Conservation (phyloP, 2,113 vertebrate species). For the Nerophis lumbriciformis region DNA sequence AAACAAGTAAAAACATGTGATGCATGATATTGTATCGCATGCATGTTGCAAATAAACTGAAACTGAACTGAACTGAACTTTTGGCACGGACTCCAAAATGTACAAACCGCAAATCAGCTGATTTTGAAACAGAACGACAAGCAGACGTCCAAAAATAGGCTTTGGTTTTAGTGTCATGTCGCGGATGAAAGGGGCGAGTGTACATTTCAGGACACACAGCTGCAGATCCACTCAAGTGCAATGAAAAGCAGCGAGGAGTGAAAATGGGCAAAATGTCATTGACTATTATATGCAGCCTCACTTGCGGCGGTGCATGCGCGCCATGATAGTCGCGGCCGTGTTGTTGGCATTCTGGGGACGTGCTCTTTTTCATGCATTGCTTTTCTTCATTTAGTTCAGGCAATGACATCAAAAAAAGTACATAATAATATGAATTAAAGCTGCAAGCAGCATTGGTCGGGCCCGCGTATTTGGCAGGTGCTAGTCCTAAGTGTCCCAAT, state of each 20-base stretch:
- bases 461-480: no score
- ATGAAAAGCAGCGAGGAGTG: slow-evolving; percentile 38
- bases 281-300: slow-evolving; percentile 26
- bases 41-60: no score
- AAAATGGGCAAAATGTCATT: slow-evolving; percentile 46
- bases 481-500: no score
- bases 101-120: slow-evolving; percentile 3
- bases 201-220: slow-evolving; percentile 49
- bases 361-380: no score
- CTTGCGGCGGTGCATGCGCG: slow-evolving; percentile 12
- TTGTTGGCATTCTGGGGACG: neutral
- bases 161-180: slow-evolving; percentile 36
- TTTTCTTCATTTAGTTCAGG: no score
- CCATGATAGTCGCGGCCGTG: slow-evolving; percentile 2
- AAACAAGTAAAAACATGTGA: no score
- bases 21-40: no score
- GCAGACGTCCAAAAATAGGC: slow-evolving; percentile 34
- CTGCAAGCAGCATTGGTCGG: no score
- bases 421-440: no score
- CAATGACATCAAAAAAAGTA: no score
- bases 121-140: slow-evolving; percentile 9
- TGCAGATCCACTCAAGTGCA: slow-evolving; percentile 47
- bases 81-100: slow-evolving; percentile 1
- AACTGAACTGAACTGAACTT: neutral
- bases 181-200: slow-evolving; percentile 43